Percentiles rank a stretch among this genome's conserved stretches.
phyloP scores from a whole-genome alignment of 92 coral and sea anemone genomes.

The Phenganax stokvisi region DNA sequence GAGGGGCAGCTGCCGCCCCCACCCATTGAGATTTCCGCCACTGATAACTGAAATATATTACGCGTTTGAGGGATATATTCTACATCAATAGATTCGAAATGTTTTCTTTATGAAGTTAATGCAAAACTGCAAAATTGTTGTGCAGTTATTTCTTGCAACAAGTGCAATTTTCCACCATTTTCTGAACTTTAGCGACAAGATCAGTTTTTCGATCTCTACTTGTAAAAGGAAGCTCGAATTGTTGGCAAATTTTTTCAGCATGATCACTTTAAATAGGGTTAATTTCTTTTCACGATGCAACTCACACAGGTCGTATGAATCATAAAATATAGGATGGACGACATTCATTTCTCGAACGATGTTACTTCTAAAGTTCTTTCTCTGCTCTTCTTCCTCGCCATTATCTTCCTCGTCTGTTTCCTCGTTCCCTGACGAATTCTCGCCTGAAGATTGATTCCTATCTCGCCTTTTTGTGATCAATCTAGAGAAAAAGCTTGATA shows the following conservation, averaged over 20 bases:
- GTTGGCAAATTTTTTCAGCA: conserved; percentile 42
- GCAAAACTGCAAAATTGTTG: not conserved
- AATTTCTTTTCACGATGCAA: conserved; percentile 22
- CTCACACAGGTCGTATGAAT: conserved; percentile 38
- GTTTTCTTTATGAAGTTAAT: not conserved
- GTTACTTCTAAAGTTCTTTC: not conserved
- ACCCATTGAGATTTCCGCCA: too few relatives aligned
- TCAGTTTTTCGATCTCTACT: conserved; percentile 33
- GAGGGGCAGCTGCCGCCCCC: too few relatives aligned
- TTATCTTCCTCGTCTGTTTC: not conserved
- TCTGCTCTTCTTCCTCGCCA: not conserved
- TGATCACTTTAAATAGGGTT: conserved; percentile 22
- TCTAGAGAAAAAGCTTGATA: conserved; percentile 39
- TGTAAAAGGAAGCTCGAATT: conserved; percentile 24
- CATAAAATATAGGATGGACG: conserved; percentile 43
- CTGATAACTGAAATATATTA: too few relatives aligned
- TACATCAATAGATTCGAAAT: too few relatives aligned
- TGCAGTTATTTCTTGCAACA: not conserved
- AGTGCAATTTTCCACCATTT: conserved; percentile 39
- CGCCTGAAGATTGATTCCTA: not conserved
- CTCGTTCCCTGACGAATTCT: not conserved
- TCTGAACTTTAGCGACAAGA: conserved; percentile 10
- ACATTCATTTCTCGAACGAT: not conserved
- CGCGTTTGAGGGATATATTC: too few relatives aligned
- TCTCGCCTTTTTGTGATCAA: not conserved